A percentile compares a stretch with the other conserved stretches of the same genome.
Evolutionary conservation across 2,888 invertebrate genomes (phyloP).

Genomic region (Nomada fucata): DNA sequence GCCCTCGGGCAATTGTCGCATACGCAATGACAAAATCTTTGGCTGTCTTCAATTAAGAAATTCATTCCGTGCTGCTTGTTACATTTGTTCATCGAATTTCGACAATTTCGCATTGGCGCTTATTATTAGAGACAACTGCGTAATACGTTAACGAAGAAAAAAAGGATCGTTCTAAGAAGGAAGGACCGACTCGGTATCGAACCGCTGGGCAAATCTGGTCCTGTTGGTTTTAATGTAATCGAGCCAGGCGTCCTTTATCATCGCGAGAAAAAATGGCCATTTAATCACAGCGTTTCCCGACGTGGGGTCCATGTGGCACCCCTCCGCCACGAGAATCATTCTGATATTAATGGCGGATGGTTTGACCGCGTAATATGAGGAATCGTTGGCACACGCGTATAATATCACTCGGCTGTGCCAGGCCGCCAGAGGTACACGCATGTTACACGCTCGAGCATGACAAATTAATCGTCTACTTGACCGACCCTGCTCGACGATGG

Average conservation of each 20-base stretch:
- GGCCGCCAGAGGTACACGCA: constrained; percentile 50
- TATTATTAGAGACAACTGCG: too few species aligned
- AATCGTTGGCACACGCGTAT: constrained; percentile 65
- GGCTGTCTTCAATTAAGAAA: too few species aligned
- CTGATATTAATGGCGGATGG: constrained; percentile 66
- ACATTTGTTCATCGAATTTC: too few species aligned
- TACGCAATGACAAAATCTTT: too few species aligned
- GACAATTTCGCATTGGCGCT: too few species aligned
- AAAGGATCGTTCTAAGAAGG: background rate
- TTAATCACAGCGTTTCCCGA: constrained; percentile 73
- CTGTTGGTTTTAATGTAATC: constrained; percentile 68
- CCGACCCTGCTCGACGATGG: constrained; percentile 14
- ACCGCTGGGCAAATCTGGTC: constrained; percentile 46
- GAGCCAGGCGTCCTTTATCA: constrained; percentile 66
- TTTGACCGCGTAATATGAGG: constrained; percentile 69
- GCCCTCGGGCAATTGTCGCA: too few species aligned
- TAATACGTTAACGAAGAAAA: background rate
- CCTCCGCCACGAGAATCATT: constrained; percentile 60
- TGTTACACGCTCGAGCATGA: constrained; percentile 58
- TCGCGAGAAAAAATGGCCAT: constrained; percentile 69
- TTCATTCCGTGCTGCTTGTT: too few species aligned
- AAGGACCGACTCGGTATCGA: constrained; percentile 27
- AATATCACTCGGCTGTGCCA: constrained; percentile 64
- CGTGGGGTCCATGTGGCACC: constrained; percentile 71
- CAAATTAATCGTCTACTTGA: constrained; percentile 64